These are phyloP conservation scores for Epizoanthus stellaris DNA, from an alignment of 92 coral and sea anemone species.

Conservation along the genomic window DNA sequence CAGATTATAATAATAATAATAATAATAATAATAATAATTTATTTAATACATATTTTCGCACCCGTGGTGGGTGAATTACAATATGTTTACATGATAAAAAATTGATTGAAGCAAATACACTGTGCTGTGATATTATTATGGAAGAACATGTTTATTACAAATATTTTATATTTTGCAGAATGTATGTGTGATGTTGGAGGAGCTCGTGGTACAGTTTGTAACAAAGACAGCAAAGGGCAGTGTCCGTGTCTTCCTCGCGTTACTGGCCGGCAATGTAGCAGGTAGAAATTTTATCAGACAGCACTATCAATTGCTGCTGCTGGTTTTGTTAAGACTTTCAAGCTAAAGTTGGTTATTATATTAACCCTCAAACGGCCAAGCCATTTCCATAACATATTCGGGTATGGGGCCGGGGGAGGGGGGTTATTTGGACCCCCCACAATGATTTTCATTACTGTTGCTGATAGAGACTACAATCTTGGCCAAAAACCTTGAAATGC, in stretches of 20 bases:
- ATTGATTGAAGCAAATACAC: background rate
- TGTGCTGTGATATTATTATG: background rate
- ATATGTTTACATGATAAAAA: background rate
- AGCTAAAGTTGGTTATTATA: no score
- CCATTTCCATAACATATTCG: no score
- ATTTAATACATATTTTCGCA: background rate
- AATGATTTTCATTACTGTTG: no score
- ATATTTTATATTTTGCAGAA: conserved; percentile 32
- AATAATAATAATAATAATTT: background rate
- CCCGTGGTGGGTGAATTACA: no score
- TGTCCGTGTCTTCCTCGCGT: conserved; percentile 69
- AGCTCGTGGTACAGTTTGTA: conserved; percentile 64
- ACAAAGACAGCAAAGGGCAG: conserved; percentile 77
- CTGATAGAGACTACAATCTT: no score
- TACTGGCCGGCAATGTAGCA: conserved; percentile 71
- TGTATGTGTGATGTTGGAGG: conserved; percentile 86
- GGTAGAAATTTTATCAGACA: conserved; percentile 50
- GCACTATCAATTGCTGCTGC: no score
- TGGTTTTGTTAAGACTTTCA: no score
- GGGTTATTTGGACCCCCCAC: no score
- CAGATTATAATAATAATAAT: no score
- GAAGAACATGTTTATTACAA: background rate
- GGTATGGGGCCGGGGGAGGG: no score
- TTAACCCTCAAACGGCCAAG: no score
- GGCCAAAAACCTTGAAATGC: no score